Base-by-base conservation (phyloP, 2,797 vertebrate genomes). In the Cirrhinus mrigala region DNA sequence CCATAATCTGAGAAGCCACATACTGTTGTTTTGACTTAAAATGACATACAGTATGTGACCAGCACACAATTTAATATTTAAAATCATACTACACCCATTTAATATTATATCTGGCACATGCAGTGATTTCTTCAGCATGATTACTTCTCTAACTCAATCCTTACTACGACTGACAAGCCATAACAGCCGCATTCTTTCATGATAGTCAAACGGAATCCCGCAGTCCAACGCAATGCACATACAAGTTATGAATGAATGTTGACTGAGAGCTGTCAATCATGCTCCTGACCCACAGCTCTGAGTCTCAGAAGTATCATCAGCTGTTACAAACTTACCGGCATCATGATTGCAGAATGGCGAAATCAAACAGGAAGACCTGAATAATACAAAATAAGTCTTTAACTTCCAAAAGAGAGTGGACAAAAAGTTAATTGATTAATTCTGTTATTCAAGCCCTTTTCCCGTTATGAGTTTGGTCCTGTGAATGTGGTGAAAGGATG, bases 291-390 rank as follows among this genome's bases (percentile, higher is more conserved):
- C 24, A 71, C 54, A 62, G 54, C 29, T 79, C 44, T 27, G 60
- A 81, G 33, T 44, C 24, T 44, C 12, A 64, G 56, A 58, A 87
- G 83, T 52, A 66, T 15, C n/a, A 22, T 33, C 66, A 69, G 27
- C 84, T 66, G 27, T 40, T 12, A 18, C 58, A 74, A 85, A 90
- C 90, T 90, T 85, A 91, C 90, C 88, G 89, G 89, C 79, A 88
- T 87, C 90, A 90, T 90, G 79, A 62, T 52, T 75, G 74, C 77
- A 48, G 73, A 46, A 66, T 18, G 68, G 20, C 44, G 62, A 66
- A 20, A 82, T 85, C 77, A 33, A 83, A 60, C 54, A 40, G 68
- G 60, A 52, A 66, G 56, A 24, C 4, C 71, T 44, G 14, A 14
- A 74, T 22, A 20, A 27, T 46, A 6, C n/a, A 0, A 24, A 48